A percentile compares a stretch with the other conserved stretches of the same genome.
These are phyloP conservation scores for Melopsittacus undulatus DNA, from an alignment of 2,797 vertebrate genomes.

Conservation along the genomic window DNA sequence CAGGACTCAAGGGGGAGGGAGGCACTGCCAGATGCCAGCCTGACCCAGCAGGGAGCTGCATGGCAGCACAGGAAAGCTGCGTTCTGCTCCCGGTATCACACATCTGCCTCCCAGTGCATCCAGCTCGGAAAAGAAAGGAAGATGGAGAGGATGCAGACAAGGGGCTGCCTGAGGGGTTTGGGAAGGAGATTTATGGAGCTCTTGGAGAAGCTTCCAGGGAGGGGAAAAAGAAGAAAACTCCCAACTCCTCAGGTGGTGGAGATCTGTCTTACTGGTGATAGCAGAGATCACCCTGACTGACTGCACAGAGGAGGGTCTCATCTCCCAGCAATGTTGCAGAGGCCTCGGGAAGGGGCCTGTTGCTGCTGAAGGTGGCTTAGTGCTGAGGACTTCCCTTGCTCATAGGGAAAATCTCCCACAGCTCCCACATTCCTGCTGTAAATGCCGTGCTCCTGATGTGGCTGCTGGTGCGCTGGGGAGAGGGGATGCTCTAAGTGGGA, in stretches of 20 bases:
- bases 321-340: background rate
- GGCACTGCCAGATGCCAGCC: background rate
- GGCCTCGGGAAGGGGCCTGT: background rate
- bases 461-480: background rate
- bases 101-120: background rate
- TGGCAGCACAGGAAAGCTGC: accelerated
- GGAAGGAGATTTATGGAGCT: constrained; percentile 38
- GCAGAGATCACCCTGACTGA: background rate
- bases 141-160: constrained; percentile 35
- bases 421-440: background rate
- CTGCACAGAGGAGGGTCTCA: constrained; percentile 9
- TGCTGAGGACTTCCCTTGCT: accelerated
- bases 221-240: accelerated
- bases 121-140: background rate
- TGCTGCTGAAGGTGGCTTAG: background rate
- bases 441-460: background rate
- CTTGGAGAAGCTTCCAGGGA: constrained; percentile 29
- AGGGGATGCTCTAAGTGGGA: background rate
- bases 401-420: accelerated
- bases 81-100: background rate
- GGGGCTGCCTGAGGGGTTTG: background rate
- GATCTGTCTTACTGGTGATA: background rate
- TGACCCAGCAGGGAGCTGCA: background rate
- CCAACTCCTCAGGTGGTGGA: background rate
- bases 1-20: background rate